Evolutionary conservation across 2,888 invertebrate genomes (phyloP).

Genomic region (Adineta ricciae): DNA sequence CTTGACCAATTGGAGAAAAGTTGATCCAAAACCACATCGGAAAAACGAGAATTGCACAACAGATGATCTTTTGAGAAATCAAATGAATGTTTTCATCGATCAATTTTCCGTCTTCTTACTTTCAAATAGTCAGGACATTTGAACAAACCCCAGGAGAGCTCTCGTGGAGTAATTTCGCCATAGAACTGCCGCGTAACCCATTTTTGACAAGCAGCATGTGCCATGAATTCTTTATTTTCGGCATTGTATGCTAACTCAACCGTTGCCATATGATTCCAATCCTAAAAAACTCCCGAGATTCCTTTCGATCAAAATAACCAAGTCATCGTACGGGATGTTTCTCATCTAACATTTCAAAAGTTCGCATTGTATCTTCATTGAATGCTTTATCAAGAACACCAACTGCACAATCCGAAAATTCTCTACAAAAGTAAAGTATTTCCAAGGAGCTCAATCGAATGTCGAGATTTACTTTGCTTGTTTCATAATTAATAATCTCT

Average conservation of each 20-base stretch:
- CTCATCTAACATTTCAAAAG: constrained; percentile 45
- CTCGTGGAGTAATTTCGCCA: constrained; percentile 46
- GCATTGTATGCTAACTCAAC: constrained; percentile 49
- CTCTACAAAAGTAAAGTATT: constrained; percentile 37
- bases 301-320: constrained; percentile 36
- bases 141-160: constrained; percentile 43
- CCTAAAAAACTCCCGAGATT: constrained; percentile 31
- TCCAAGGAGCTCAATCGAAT: too few species aligned
- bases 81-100: too few species aligned
- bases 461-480: constrained; percentile 37
- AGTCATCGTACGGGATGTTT: constrained; percentile 38
- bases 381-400: constrained; percentile 45
- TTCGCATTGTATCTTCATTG: constrained; percentile 41
- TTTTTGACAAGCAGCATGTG: constrained; percentile 53
- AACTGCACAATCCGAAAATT: constrained; percentile 46
- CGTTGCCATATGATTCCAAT: constrained; percentile 47
- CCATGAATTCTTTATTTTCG: constrained; percentile 49
- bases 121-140: constrained; percentile 46
- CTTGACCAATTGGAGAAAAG: constrained; percentile 27
- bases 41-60: constrained; percentile 45
- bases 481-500: constrained; percentile 34
- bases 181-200: constrained; percentile 52
- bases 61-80: constrained; percentile 37
- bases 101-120: constrained; percentile 36
- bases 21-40: constrained; percentile 43